Evolutionary conservation across 2,797 vertebrate genomes (phyloP).

Genomic region (Peromyscus attwateri): DNA sequence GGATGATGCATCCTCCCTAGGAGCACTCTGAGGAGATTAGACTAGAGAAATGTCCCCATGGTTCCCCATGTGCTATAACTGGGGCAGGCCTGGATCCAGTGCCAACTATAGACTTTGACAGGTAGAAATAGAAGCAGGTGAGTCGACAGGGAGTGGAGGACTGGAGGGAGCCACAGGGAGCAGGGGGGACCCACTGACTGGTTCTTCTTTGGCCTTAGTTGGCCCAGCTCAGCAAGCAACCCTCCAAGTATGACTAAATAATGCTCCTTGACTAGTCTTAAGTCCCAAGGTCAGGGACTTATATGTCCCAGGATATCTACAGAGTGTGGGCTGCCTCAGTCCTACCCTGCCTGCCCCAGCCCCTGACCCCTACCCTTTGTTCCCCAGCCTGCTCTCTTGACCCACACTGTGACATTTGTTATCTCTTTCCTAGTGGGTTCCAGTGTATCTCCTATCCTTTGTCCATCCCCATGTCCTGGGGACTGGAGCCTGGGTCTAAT

Average conservation of each 20-base stretch:
- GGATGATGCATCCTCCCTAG: not conserved
- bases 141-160: not conserved
- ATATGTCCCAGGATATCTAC: not conserved
- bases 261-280: not conserved
- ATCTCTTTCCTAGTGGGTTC: constrained; percentile 85
- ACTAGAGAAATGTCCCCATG: not conserved
- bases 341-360: not conserved
- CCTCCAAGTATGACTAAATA: not conserved
- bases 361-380: not conserved
- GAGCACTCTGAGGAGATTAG: not conserved
- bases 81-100: not conserved
- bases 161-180: not conserved
- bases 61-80: not conserved
- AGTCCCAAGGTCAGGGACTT: not conserved
- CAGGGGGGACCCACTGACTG: not conserved
- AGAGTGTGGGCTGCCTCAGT: not conserved
- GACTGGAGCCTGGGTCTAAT: constrained; percentile 77
- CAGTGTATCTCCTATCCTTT: constrained; percentile 88
- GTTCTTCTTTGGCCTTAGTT: not conserved
- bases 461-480: constrained; percentile 83
- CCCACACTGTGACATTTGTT: no score
- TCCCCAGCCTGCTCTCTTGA: not conserved
- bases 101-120: not conserved
- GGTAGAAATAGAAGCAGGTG: not conserved
- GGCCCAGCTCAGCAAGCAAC: not conserved